Percentiles rank a stretch among this genome's conserved stretches.
Evolutionary conservation across 2,113 vertebrate genomes (phyloP).

Genomic region (Glaucomys volans): DNA sequence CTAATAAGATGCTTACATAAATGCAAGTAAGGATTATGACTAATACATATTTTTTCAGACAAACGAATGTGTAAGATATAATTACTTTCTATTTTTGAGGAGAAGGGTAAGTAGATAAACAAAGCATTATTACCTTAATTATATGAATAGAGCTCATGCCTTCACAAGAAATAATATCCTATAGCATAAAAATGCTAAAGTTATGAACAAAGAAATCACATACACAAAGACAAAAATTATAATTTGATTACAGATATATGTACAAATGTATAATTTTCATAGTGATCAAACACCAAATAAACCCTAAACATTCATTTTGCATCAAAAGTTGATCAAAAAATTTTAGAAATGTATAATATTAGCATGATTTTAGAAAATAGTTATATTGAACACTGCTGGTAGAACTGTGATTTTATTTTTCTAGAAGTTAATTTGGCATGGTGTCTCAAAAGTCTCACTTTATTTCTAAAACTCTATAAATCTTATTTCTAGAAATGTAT

Average conservation of each 20-base stretch:
- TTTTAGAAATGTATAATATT: background rate
- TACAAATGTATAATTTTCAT: background rate
- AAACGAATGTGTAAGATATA: background rate
- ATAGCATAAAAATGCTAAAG: background rate
- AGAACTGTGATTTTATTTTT: conserved; percentile 23
- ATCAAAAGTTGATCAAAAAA: background rate
- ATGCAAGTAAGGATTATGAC: background rate
- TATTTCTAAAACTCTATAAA: background rate
- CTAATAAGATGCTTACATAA: background rate
- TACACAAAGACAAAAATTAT: background rate
- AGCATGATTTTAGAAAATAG: background rate
- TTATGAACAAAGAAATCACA: background rate
- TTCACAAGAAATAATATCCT: background rate
- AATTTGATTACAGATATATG: conserved; percentile 6
- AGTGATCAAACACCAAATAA: background rate
- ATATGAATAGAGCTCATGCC: background rate
- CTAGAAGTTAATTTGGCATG: background rate
- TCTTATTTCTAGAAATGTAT: conserved; percentile 26
- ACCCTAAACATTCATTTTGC: background rate
- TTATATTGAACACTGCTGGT: background rate
- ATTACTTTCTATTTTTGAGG: background rate
- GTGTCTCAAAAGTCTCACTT: background rate
- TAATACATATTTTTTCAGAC: background rate
- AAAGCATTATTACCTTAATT: background rate
- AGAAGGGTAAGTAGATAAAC: background rate